Conservation (phyloP, 2,888 invertebrate genomes). For the Xestia xanthographa region DNA sequence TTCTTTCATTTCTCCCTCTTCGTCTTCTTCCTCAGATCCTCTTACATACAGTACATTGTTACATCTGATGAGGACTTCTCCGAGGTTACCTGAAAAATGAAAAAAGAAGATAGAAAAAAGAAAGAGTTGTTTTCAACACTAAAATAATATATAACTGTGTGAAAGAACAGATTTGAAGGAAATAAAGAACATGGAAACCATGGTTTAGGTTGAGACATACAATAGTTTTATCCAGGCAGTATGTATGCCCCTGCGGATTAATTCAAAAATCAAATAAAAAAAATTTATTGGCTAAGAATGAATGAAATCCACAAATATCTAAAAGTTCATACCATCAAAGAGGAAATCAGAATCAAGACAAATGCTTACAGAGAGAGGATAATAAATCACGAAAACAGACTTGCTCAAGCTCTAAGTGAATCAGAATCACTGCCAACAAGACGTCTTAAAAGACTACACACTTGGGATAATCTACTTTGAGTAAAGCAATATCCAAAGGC, state of each 20-base stretch:
- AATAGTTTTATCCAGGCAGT: not conserved
- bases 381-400: no score
- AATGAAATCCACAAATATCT: no score
- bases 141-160: not conserved
- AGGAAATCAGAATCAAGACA: no score
- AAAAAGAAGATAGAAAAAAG: not conserved
- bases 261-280: not conserved
- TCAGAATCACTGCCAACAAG: no score
- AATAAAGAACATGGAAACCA: not conserved
- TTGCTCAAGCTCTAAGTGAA: no score
- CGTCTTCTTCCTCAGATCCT: conserved; percentile 98
- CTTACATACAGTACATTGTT: conserved; percentile 99
- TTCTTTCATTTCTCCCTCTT: conserved; percentile 98
- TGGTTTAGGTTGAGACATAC: not conserved
- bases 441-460: no score
- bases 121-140: not conserved
- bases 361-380: no score
- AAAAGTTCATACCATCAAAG: no score
- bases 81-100: conserved; percentile 93
- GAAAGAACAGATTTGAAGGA: not conserved
- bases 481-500: no score
- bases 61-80: conserved; percentile 99
- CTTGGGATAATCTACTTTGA: no score
- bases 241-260: not conserved
- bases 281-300: no score